Evolutionary conservation across 37 sponge, comb jelly and placozoan species (phyloP).

Genomic region (Haliclona indistincta): DNA sequence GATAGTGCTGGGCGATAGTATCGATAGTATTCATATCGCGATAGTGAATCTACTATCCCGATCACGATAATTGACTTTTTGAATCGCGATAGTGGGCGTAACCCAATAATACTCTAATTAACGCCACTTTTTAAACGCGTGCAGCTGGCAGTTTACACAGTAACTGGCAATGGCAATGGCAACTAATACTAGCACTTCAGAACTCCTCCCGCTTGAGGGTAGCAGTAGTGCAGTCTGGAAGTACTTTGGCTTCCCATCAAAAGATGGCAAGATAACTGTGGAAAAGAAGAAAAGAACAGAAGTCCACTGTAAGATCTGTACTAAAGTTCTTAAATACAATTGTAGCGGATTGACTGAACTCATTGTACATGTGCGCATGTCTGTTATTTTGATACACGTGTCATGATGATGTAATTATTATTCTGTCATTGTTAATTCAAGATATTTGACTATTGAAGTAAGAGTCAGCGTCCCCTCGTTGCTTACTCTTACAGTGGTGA

Average conservation of each 20-base stretch:
- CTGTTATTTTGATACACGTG: no score
- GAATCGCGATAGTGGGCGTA: neutral
- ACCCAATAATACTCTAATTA: neutral
- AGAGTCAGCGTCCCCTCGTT: no score
- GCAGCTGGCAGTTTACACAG: no score
- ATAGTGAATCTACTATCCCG: neutral
- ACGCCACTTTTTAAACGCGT: neutral
- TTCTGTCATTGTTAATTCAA: no score
- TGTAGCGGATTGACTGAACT: no score
- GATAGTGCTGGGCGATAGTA: slow-evolving; percentile 38
- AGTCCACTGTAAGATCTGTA: slow-evolving; percentile 14
- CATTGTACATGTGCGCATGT: no score
- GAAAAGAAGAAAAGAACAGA: slow-evolving; percentile 1
- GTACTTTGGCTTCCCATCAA: slow-evolving; percentile 18
- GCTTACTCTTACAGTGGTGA: no score
- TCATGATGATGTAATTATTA: no score
- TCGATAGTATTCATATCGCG: slow-evolving; percentile 15
- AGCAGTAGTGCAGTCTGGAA: slow-evolving; percentile 20
- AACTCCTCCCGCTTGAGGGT: slow-evolving; percentile 14
- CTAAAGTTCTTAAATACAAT: neutral
- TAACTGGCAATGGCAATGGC: no score
- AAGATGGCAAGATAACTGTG: neutral
- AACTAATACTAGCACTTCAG: neutral
- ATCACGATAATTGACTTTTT: neutral
- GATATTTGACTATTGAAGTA: no score